These are phyloP conservation scores for Cydia fagiglandana DNA, from an alignment of 1,140 invertebrate genomes.

Conservation along the genomic window DNA sequence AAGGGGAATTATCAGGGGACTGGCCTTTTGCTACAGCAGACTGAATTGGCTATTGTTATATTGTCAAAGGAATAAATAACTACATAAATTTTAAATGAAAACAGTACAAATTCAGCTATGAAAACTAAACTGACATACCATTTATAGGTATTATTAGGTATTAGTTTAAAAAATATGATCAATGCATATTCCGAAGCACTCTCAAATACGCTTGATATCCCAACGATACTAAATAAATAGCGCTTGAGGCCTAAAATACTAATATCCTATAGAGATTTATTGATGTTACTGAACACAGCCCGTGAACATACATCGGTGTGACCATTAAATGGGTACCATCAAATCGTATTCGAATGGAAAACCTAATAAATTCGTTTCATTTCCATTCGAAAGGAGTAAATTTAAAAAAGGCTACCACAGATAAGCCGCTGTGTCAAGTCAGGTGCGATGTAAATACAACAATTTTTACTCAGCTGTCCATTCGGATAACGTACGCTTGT, in stretches of 20 bases:
- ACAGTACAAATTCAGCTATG: no score
- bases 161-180: no score
- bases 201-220: no score
- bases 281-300: neutral
- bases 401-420: constrained; percentile 27
- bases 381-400: constrained; percentile 27
- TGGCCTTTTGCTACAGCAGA: constrained; percentile 14
- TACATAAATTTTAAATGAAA: neutral
- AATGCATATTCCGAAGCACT: no score
- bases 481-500: neutral
- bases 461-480: constrained; percentile 20
- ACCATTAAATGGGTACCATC: constrained; percentile 19
- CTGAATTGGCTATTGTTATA: neutral
- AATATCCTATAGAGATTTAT: neutral
- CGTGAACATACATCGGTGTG: neutral
- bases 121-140: no score
- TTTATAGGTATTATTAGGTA: no score
- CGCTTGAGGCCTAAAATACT: neutral
- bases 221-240: no score
- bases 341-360: constrained; percentile 24
- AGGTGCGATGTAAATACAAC: constrained; percentile 29
- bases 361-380: constrained; percentile 31
- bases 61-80: neutral
- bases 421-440: constrained; percentile 30
- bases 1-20: constrained; percentile 28